phyloP scores from a whole-genome alignment of 2,113 vertebrate genomes.

The Microtus ochrogaster region DNA sequence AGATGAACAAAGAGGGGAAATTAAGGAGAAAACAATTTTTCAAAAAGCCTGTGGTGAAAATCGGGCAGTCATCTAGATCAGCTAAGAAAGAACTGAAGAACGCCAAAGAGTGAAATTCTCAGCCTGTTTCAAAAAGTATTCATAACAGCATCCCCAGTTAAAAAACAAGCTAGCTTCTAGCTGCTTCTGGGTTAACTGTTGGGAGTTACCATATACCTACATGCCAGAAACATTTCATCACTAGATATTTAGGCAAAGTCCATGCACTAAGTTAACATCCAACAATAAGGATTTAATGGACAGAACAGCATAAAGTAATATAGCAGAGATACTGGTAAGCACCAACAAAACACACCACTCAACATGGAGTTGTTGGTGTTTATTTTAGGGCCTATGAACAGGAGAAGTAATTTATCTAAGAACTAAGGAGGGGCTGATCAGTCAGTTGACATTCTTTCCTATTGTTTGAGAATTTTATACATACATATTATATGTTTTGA shows the following conservation, averaged over 20 bases:
- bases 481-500: background rate
- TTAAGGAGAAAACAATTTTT: conserved; percentile 6
- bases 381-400: background rate
- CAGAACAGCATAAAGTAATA: background rate
- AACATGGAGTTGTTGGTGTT: conserved; percentile 18
- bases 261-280: background rate
- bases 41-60: background rate
- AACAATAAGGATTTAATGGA: conserved; percentile 1
- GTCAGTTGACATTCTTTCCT: background rate
- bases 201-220: background rate
- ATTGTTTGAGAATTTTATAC: background rate
- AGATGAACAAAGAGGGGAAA: background rate
- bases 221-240: conserved; percentile 22
- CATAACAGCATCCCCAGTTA: background rate
- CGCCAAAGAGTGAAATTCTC: background rate
- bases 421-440: background rate
- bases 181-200: background rate
- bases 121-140: background rate
- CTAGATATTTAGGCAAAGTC: background rate
- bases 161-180: background rate
- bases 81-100: background rate
- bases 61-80: background rate
- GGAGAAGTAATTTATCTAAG: background rate
- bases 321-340: background rate
- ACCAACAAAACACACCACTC: background rate